Evolutionary conservation across 2,113 vertebrate genomes (phyloP).

Genomic region (Lepus americanus): DNA sequence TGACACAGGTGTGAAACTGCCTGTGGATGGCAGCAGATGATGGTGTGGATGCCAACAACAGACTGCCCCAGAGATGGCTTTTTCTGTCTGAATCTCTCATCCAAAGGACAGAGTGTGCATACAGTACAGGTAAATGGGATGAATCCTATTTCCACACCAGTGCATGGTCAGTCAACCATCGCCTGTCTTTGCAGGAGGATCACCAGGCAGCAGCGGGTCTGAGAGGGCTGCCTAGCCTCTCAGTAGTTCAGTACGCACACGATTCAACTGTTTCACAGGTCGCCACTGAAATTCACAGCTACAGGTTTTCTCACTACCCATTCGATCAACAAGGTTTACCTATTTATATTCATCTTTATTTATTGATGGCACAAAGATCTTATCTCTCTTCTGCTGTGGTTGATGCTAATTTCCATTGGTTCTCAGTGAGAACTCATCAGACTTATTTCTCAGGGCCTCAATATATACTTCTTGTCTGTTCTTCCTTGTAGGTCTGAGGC

Average conservation of each 20-base stretch:
- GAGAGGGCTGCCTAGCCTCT: neutral
- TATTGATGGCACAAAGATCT: neutral
- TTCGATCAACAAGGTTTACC: constrained; percentile 40
- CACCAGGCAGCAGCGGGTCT: fast-evolving
- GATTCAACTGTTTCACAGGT: neutral
- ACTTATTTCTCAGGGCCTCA: neutral
- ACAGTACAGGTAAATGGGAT: neutral
- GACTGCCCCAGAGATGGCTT: neutral
- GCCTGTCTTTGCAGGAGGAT: neutral
- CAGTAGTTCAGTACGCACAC: neutral
- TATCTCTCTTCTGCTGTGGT: neutral
- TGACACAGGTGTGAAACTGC: neutral
- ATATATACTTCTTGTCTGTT: neutral
- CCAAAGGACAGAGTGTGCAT: neutral
- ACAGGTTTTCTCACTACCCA: neutral
- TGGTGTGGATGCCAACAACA: no score
- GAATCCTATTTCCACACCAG: constrained; percentile 15
- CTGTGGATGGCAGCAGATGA: neutral
- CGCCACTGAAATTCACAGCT: neutral
- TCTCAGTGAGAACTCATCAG: neutral
- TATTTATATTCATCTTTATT: constrained; percentile 40
- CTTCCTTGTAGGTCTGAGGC: neutral
- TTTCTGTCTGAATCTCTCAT: neutral
- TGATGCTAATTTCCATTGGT: neutral
- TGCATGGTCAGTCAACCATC: neutral